Conservation (phyloP, 64 coral and sea anemone species). For the Anthopleura sola region DNA sequence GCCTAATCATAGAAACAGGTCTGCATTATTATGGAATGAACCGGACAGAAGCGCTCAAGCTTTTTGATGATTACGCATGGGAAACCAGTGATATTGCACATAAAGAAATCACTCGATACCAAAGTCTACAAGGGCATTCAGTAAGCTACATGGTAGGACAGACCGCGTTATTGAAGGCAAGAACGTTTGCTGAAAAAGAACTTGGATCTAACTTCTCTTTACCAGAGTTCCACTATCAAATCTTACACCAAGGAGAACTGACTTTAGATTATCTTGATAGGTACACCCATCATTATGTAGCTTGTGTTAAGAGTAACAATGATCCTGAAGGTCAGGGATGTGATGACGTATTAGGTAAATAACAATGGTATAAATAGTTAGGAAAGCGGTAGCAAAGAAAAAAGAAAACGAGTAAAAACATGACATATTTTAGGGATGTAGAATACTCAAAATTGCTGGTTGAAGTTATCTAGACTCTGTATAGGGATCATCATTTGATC, state of each 20-base stretch:
- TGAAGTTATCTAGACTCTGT: no score
- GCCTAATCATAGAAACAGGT: conserved; percentile 59
- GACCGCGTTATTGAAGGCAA: conserved; percentile 17
- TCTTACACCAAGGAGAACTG: conserved; percentile 48
- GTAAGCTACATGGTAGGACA: conserved; percentile 61
- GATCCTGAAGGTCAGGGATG: conserved; percentile 10
- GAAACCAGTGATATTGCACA: conserved; percentile 49
- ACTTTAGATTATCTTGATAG: conserved; percentile 39
- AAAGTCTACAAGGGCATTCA: conserved; percentile 47
- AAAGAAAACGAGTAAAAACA: no score
- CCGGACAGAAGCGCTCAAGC: conserved; percentile 19
- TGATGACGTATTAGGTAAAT: conserved; percentile 16
- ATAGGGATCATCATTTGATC: no score
- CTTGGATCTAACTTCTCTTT: conserved; percentile 31
- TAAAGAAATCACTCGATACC: conserved; percentile 59
- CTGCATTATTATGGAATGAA: conserved; percentile 34
- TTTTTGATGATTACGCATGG: conserved; percentile 53
- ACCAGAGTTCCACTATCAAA: conserved; percentile 58
- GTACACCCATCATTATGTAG: conserved; percentile 21
- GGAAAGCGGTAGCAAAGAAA: background rate
- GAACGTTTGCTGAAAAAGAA: background rate
- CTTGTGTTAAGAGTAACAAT: background rate
- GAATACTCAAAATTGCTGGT: no score
- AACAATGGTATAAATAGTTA: background rate
- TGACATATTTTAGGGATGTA: no score